Evolutionary conservation across 1,140 invertebrate genomes (phyloP).

Genomic region (Drosophila nebulosa): DNA sequence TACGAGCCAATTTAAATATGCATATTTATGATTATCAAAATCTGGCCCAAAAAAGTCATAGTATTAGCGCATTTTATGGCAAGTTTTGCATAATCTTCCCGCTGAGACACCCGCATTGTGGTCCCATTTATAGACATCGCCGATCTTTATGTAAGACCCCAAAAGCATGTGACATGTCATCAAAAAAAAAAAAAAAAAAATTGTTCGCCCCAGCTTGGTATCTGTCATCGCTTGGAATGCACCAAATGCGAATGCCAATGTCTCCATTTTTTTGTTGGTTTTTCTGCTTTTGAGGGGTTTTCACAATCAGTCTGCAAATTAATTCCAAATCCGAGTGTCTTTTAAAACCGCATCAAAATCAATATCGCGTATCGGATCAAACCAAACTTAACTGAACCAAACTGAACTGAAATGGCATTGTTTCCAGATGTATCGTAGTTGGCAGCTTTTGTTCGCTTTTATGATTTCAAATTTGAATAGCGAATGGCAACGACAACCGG

Average conservation of each 20-base stretch:
- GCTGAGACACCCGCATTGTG: conserved; percentile 66
- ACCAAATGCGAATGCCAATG: conserved; percentile 11
- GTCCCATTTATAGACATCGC: conserved; percentile 34
- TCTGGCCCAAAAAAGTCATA: conserved; percentile 18
- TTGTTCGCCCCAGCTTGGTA: conserved; percentile 27
- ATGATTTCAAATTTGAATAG: conserved; percentile 32
- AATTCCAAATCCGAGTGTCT: conserved; percentile 50
- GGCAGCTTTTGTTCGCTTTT: conserved; percentile 33
- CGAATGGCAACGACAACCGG: conserved; percentile 25
- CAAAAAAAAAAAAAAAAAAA: no score
- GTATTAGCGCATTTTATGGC: conserved; percentile 22
- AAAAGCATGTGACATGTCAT: conserved; percentile 48
- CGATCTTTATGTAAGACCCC: conserved; percentile 45
- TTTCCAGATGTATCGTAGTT: conserved; percentile 5
- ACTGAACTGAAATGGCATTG: conserved; percentile 35
- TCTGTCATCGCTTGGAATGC: conserved; percentile 44
- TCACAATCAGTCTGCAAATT: conserved; percentile 46
- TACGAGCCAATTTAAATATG: conserved; percentile 41
- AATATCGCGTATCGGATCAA: conserved; percentile 60
- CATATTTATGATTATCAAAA: conserved; percentile 8
- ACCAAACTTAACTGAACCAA: conserved; percentile 37
- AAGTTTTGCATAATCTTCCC: conserved; percentile 63
- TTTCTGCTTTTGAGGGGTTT: conserved; percentile 29
- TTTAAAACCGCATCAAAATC: conserved; percentile 70
- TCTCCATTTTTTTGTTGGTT: neutral